Conservation (phyloP, 2,113 vertebrate species). For the Ascaphus truei region DNA sequence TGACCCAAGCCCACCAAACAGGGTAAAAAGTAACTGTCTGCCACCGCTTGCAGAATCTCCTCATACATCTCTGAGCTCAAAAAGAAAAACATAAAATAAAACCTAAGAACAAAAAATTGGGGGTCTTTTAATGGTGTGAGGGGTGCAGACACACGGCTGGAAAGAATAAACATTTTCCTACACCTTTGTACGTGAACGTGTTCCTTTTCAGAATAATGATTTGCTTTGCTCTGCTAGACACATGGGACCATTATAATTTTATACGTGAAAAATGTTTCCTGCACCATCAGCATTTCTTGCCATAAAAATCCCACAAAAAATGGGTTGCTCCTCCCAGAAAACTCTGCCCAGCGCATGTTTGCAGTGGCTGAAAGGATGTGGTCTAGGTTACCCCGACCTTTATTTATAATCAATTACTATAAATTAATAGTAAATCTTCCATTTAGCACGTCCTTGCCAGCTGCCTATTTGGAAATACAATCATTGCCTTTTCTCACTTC, state of each 20-base stretch:
- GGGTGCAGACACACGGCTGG: slow-evolving; percentile 1
- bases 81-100: background rate
- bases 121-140: slow-evolving; percentile 34
- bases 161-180: slow-evolving; percentile 42
- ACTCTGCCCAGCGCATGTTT: slow-evolving; percentile 39
- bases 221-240: slow-evolving; percentile 39
- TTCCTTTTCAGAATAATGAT: slow-evolving; percentile 41
- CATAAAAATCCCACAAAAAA: slow-evolving; percentile 28
- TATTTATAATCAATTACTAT: slow-evolving; percentile 71
- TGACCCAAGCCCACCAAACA: slow-evolving; percentile 45
- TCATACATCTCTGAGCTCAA: background rate
- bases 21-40: slow-evolving; percentile 40
- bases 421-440: slow-evolving; percentile 77
- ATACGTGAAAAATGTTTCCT: slow-evolving; percentile 41
- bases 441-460: slow-evolving; percentile 70
- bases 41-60: slow-evolving; percentile 7
- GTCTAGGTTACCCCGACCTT: slow-evolving; percentile 49
- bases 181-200: slow-evolving; percentile 38
- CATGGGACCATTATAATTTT: slow-evolving; percentile 44
- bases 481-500: slow-evolving; percentile 79
- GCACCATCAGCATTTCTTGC: slow-evolving; percentile 38
- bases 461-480: slow-evolving; percentile 79
- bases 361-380: slow-evolving; percentile 42
- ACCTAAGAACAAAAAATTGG: slow-evolving; percentile 13
- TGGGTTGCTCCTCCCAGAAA: slow-evolving; percentile 37